Evolutionary conservation across 1,140 invertebrate genomes (phyloP).

Genomic region (Scaptomyza montana): DNA sequence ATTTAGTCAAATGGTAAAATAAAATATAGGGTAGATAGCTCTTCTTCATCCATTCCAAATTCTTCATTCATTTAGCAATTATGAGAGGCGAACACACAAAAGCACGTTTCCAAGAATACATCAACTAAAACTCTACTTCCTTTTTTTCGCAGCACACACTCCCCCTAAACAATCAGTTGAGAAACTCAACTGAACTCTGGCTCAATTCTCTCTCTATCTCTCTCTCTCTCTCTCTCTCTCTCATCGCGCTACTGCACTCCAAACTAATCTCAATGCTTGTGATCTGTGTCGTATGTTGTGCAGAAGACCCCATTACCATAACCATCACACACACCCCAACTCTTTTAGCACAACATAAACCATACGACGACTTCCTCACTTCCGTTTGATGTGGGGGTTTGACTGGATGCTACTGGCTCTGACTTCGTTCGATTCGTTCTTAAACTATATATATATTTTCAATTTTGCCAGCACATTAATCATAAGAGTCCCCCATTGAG

Average conservation of each 20-base stretch:
- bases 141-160: constrained; percentile 21
- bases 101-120: constrained; percentile 53
- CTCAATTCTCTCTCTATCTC: not conserved
- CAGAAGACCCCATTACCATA: constrained; percentile 39
- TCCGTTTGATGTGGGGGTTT: constrained; percentile 55
- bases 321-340: constrained; percentile 51
- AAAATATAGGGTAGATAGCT: not conserved
- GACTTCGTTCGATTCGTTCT: not conserved
- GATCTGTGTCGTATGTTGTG: constrained; percentile 60
- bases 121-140: constrained; percentile 26
- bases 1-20: not conserved
- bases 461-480: constrained; percentile 80
- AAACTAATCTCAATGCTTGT: constrained; percentile 60
- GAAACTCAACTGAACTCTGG: not conserved
- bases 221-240: not conserved
- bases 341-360: constrained; percentile 77
- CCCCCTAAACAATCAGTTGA: constrained; percentile 28
- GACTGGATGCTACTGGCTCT: not conserved
- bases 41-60: not conserved
- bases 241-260: constrained; percentile 22
- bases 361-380: constrained; percentile 75
- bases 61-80: constrained; percentile 23
- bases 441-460: constrained; percentile 58
- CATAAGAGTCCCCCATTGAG: constrained; percentile 69
- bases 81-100: constrained; percentile 16